A percentile compares a stretch with the other conserved stretches of the same genome.
Evolutionary conservation across 2,113 vertebrate species (phyloP).

Genomic region (Perca flavescens): DNA sequence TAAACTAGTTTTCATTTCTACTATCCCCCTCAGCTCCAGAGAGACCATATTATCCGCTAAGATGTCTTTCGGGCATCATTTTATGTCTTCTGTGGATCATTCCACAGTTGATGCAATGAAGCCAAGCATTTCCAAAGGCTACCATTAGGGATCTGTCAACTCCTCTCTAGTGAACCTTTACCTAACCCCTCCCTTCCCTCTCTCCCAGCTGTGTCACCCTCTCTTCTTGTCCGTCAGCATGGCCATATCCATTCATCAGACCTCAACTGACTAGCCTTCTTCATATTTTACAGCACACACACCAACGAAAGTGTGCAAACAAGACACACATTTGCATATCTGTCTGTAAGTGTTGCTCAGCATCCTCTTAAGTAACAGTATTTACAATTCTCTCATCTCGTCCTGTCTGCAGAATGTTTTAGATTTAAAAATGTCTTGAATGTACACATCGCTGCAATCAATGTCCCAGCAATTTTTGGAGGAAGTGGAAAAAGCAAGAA

Average conservation of each 20-base stretch:
- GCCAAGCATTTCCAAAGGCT: constrained; percentile 57
- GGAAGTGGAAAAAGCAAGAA: constrained; percentile 76
- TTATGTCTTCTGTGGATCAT: constrained; percentile 50
- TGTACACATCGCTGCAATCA: constrained; percentile 54
- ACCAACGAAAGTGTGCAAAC: neutral
- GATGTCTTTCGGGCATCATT: constrained; percentile 47
- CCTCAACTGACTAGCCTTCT: constrained; percentile 26
- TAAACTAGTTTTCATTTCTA: constrained; percentile 35
- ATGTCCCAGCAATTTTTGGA: constrained; percentile 65
- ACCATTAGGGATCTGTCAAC: constrained; percentile 70
- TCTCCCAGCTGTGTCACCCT: constrained; percentile 56
- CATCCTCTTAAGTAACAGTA: constrained; percentile 12
- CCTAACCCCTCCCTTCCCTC: constrained; percentile 34
- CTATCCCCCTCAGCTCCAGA: neutral
- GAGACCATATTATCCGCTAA: constrained; percentile 16
- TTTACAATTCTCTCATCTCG: constrained; percentile 34
- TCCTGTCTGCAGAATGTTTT: constrained; percentile 38
- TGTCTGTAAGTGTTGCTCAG: neutral
- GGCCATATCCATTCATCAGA: constrained; percentile 53
- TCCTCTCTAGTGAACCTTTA: constrained; percentile 64
- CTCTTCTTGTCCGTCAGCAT: constrained; percentile 57
- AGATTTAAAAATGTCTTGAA: constrained; percentile 15
- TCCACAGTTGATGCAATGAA: constrained; percentile 67
- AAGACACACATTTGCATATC: neutral
- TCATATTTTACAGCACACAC: constrained; percentile 3